Evolutionary conservation across 2,797 vertebrate species (phyloP).

Genomic region (Danio albolineatus): DNA sequence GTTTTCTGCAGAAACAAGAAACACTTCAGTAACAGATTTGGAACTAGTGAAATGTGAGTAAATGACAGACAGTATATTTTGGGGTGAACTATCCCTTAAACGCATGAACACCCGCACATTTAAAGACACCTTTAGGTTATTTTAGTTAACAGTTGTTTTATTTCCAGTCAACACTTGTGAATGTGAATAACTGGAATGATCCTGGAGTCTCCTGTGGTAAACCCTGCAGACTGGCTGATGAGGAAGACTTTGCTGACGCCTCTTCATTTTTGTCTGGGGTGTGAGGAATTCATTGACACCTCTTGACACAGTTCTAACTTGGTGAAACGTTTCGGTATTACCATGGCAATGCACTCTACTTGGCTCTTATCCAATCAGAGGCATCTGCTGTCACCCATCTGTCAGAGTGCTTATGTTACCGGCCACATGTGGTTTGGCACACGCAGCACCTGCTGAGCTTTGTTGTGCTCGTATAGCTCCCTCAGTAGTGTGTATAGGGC

Average conservation of each 20-base stretch:
- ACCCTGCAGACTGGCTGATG: neutral
- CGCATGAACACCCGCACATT: neutral
- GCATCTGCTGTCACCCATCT: slow-evolving; percentile 18
- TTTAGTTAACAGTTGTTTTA: neutral
- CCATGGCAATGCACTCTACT: slow-evolving; percentile 39
- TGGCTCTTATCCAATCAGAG: slow-evolving; percentile 13
- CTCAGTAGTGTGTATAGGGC: neutral
- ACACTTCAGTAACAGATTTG: too few relatives aligned
- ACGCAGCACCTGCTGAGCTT: neutral
- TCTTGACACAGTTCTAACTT: slow-evolving; percentile 35
- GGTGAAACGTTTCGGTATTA: slow-evolving; percentile 22
- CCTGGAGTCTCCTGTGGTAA: neutral
- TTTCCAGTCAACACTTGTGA: neutral
- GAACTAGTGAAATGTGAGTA: too few relatives aligned
- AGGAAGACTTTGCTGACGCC: slow-evolving; percentile 3
- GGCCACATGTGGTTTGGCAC: slow-evolving; percentile 23
- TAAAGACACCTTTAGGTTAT: neutral
- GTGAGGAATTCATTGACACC: slow-evolving; percentile 34
- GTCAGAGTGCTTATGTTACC: slow-evolving; percentile 5
- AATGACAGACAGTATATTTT: too few relatives aligned
- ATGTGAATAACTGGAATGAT: too few relatives aligned
- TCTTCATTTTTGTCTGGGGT: slow-evolving; percentile 5
- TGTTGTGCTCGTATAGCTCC: neutral
- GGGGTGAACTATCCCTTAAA: too few relatives aligned
- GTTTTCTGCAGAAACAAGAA: too few relatives aligned